These are phyloP conservation scores for Drosophila basisetae DNA, from an alignment of 2,888 invertebrate genomes.

Conservation along the genomic window DNA sequence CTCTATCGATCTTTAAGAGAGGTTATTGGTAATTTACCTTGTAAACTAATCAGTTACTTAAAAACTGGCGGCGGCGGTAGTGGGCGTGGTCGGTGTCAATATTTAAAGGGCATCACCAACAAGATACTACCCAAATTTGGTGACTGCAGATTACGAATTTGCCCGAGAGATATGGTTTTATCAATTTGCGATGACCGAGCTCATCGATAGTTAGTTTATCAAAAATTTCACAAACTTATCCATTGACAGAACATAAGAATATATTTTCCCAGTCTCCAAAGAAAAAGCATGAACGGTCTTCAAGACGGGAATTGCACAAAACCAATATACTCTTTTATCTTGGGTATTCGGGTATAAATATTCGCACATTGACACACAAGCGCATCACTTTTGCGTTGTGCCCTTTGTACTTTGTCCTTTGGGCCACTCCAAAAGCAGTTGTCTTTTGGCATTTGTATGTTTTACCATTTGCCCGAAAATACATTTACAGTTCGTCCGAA, in stretches of 20 bases:
- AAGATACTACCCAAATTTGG: no score
- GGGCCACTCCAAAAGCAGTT: conserved; percentile 28
- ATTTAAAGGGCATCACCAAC: no score
- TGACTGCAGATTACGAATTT: no score
- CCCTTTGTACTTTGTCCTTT: not conserved
- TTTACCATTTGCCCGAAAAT: conserved; percentile 41
- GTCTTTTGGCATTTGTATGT: conserved; percentile 37
- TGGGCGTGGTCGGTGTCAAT: no score
- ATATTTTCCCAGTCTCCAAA: not conserved
- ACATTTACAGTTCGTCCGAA: conserved; percentile 41
- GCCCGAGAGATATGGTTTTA: no score
- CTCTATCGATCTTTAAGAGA: not conserved
- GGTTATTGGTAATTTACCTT: not conserved
- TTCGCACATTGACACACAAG: not conserved
- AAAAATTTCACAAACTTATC: not conserved
- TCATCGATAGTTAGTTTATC: no score
- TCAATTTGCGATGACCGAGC: no score
- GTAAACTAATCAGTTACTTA: no score
- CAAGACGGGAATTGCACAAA: not conserved
- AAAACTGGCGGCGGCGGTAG: not conserved
- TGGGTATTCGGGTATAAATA: not conserved
- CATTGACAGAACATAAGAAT: not conserved
- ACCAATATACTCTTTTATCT: not conserved
- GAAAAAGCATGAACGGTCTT: not conserved
- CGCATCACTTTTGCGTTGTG: not conserved